Evolutionary conservation across 2,888 invertebrate species (phyloP).

Genomic region (Tinea pellionella): DNA sequence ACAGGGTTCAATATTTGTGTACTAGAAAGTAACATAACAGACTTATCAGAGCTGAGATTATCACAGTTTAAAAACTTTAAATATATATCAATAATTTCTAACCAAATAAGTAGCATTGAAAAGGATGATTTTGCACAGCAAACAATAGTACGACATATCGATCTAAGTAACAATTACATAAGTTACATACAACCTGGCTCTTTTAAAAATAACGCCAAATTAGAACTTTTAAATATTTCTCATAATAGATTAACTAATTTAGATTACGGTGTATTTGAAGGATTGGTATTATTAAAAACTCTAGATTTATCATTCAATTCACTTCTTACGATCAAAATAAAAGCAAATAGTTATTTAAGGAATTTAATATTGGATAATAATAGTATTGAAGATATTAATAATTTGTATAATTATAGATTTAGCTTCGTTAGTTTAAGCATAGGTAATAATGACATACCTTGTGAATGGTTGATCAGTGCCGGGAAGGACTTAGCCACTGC

Average conservation of each 20-base stretch:
- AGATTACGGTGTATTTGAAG: neutral
- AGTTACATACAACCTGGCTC: slow-evolving; percentile 7
- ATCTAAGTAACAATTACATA: neutral
- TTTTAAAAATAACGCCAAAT: neutral
- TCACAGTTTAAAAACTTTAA: neutral
- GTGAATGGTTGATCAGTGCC: neutral
- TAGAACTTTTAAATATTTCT: neutral
- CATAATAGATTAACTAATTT: neutral
- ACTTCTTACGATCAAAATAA: neutral
- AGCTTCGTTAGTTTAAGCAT: neutral
- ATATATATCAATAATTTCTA: neutral
- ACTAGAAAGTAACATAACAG: neutral
- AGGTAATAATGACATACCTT: neutral
- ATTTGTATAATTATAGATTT: neutral
- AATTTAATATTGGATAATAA: neutral
- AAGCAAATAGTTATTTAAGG: neutral
- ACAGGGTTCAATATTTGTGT: neutral
- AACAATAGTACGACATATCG: neutral
- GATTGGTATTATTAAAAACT: neutral
- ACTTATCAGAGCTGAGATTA: neutral
- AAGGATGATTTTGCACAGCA: neutral
- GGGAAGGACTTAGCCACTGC: no score
- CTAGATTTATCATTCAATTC: neutral
- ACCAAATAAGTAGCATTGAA: neutral
- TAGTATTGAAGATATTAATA: neutral